Evolutionary conservation across 2,888 invertebrate genomes (phyloP).

Genomic region (Oscheius sp.): DNA sequence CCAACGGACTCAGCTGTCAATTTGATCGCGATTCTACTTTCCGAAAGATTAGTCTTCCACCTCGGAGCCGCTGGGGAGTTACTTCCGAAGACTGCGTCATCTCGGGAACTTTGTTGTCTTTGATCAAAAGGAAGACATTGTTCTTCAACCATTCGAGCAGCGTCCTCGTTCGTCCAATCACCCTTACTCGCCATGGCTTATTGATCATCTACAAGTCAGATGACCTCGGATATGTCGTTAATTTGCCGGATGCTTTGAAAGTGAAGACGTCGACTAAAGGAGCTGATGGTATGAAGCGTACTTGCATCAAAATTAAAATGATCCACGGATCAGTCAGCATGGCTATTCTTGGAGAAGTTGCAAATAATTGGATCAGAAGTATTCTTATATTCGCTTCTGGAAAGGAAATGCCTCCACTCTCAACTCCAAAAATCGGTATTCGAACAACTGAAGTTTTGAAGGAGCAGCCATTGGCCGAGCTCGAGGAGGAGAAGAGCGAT

Average conservation of each 20-base stretch:
- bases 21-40: no score
- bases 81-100: slow-evolving; percentile 3
- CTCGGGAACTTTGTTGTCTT: not conserved
- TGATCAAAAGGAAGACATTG: slow-evolving; percentile 1
- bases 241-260: not conserved
- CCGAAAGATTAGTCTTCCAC: slow-evolving; percentile 7
- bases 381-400: not conserved
- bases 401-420: no score
- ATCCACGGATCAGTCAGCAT: not conserved
- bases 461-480: no score
- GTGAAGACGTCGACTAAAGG: slow-evolving; percentile 19
- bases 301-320: slow-evolving; percentile 9
- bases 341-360: not conserved
- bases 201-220: slow-evolving; percentile 9
- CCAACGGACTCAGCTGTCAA: no score
- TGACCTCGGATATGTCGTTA: slow-evolving; percentile 2
- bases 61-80: not conserved
- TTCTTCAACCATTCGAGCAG: not conserved
- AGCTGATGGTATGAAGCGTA: not conserved
- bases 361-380: not conserved
- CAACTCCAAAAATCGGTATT: no score
- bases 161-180: not conserved
- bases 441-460: no score
- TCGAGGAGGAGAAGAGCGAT: no score
- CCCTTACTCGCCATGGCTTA: slow-evolving; percentile 10